Evolutionary conservation across 2,797 vertebrate genomes (phyloP), one percentile per base, ranked within the genome.

Genomic region (Epinephelus malabaricus): DNA sequence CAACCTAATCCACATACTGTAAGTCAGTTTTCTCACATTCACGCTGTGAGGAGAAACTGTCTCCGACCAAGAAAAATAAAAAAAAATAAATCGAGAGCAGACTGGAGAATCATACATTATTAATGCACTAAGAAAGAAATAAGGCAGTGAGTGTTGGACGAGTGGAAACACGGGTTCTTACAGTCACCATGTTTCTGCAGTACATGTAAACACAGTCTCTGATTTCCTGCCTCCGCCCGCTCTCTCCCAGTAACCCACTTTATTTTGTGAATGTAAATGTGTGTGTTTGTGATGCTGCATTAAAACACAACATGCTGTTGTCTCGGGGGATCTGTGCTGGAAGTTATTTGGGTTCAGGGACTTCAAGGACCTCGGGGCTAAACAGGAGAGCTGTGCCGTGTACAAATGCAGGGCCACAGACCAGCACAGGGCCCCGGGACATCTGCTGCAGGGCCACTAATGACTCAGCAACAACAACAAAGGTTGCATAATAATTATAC

Each of bases 231-330:
- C 19, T 10, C 7, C 3, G 45, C 17, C 51, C 10, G n/a, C 21
- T 46, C 62, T 64, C 55, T 25, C 62, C 45, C 49, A 34, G 40
- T 62, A 30, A 56, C 71, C 56, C 38, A 72, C 38, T 79, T 72
- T 68, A 49, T 76, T 49, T 19, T 17, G 38, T 43, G 56, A 46
- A 58, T 56, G 60, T 55, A 21, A 74, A 27, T 74, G 59, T 25
- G 23, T 9, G 6, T 50, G 50, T 53, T 58, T 9, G 19, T 18
- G 75, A 15, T 2, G 51, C 21, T 19, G 23, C 63, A 27, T 45
- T 23, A 1, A 40, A 69, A 46, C 15, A 18, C 55, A 30, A 12
- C 6, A 15, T 4, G 68, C 63, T 46, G 40, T 1, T 30, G 43
- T 7, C 34, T 66, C n/a, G 3, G 13, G n/a, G 61, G 61, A 61